Evolutionary conservation across 2,888 invertebrate genomes (phyloP).

Genomic region (Nymphalis polychloros): DNA sequence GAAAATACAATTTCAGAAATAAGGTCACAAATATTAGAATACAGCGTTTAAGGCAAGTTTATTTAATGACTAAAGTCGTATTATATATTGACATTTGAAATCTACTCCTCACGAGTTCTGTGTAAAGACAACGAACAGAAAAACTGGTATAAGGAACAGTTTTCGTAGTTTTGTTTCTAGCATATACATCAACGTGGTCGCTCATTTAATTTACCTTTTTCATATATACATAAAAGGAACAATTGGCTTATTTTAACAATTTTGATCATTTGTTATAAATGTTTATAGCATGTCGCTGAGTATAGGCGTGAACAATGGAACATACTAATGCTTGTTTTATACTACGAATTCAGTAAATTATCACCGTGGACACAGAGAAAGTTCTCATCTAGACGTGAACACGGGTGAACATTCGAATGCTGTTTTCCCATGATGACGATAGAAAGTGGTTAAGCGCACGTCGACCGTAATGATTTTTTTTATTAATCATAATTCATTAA

Average conservation of each 20-base stretch:
- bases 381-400: constrained; percentile 43
- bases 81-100: too few species aligned
- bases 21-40: too few species aligned
- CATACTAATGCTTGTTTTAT: constrained; percentile 24
- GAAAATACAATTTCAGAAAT: too few species aligned
- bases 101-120: too few species aligned
- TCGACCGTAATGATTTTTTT: constrained; percentile 35
- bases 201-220: too few species aligned
- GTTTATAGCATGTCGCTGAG: neutral
- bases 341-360: constrained; percentile 30
- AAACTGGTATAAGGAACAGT: neutral
- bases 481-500: constrained; percentile 17
- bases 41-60: too few species aligned
- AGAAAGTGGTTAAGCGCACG: constrained; percentile 62
- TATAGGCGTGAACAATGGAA: constrained; percentile 12
- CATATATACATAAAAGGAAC: too few species aligned
- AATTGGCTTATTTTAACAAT: too few species aligned
- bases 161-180: neutral
- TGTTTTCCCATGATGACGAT: constrained; percentile 70
- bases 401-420: constrained; percentile 47
- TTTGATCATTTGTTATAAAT: too few species aligned
- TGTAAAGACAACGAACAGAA: neutral
- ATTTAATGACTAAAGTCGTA: too few species aligned
- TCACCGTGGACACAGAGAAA: constrained; percentile 40
- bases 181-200: neutral